Percentiles rank a stretch among this genome's conserved stretches.
Conservation (phyloP, 2,888 invertebrate species). For the Catonia carolina region DNA sequence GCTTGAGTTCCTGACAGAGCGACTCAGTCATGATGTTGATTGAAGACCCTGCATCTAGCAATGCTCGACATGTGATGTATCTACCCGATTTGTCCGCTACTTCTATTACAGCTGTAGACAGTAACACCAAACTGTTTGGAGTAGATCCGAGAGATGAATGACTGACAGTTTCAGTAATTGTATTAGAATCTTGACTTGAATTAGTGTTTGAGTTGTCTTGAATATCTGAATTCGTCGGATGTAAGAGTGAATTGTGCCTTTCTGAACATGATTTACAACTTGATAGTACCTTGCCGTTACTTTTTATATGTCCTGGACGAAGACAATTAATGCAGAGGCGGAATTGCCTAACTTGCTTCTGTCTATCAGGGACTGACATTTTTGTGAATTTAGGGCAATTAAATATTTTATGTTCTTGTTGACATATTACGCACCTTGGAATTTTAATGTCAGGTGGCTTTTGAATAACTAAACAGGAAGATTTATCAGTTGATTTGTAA, state of each 20-base stretch:
- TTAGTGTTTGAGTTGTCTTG: neutral
- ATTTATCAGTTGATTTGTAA: too few species aligned
- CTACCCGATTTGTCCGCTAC: neutral
- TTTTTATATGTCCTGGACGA: neutral
- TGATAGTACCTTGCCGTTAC: neutral
- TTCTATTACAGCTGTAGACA: constrained; percentile 4
- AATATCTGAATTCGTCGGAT: neutral
- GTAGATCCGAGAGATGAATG: neutral
- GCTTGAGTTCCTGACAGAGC: neutral
- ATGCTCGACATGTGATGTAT: neutral
- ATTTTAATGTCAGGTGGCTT: too few species aligned
- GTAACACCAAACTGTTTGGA: neutral
- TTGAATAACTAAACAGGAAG: too few species aligned
- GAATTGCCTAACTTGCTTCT: neutral
- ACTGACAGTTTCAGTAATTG: neutral
- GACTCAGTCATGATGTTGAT: neutral
- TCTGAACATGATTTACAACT: neutral
- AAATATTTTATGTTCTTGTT: neutral
- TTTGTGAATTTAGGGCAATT: neutral
- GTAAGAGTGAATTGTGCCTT: neutral
- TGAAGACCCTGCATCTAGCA: neutral
- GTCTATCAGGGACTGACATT: neutral
- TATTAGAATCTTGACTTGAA: too few species aligned
- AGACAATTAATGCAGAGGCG: constrained; percentile 1
- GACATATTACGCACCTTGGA: too few species aligned